Base-by-base conservation (phyloP, 2,888 invertebrate species). In the Liopterus haemorrhoidalis region DNA sequence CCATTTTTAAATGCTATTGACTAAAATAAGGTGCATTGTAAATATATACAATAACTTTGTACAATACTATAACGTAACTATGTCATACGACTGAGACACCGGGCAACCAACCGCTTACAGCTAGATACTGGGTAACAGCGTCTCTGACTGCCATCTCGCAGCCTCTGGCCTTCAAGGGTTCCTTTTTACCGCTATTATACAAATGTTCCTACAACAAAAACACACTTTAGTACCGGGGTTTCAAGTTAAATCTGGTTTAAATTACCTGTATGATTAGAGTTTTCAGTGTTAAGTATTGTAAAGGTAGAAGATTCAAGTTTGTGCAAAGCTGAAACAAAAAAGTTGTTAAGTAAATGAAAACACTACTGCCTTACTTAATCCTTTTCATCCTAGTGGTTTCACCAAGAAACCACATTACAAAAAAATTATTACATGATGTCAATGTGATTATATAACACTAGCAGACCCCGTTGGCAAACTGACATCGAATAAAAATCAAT, bases 231-330 rank as follows among this genome's bases (percentile, higher is more conserved):
- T 12, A 28, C 14, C 25, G 16, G 8, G n/a, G n/a, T 19, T 8
- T 3, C 11, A n/a, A 12, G 6, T 18, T 11, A n/a, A 6, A 5
- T 16, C 12, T 46, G 4, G 35, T 39, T 31, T 3, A 27, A 52
- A 51, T 55, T 54, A 63, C 83, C 63, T 84, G 79, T 46, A 94
- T 74, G 51, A 92, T 76, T 56, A 90, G 78, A 9, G 91, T 84
- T 70, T 94, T 94, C 67, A 92, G 74, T 3, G 90, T 88, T 57
- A 89, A 79, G 72, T 92, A 94, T 67, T 87, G 88, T 46, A 88
- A 82, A 51, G 92, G 88, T 56, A 85, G 81, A 63, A 93, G 72
- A 63, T 87, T 84, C 61, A 92, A 75, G 46, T 80, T 70, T 41
- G 76, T 72, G 68, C 89, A 90, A 51, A 89, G 68, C 81, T 85